These are phyloP conservation scores for Bubo blakistoni DNA, from an alignment of 2,113 vertebrate genomes.

Conservation along the genomic window DNA sequence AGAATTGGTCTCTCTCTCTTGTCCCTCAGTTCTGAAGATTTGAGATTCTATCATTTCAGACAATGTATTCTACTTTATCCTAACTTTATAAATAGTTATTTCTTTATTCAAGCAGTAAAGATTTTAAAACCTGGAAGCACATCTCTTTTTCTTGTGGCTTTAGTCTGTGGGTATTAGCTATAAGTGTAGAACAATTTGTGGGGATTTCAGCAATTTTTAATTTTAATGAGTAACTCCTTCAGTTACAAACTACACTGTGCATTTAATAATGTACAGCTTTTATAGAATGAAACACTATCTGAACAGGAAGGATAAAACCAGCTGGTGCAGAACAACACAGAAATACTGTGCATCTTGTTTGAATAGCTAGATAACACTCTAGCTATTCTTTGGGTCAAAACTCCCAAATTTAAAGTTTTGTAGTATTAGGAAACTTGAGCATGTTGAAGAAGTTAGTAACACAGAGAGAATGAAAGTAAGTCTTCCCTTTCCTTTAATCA, in stretches of 20 bases:
- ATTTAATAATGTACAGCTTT: background rate
- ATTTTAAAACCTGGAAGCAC: background rate
- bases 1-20: background rate
- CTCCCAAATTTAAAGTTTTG: background rate
- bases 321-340: background rate
- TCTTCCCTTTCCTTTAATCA: background rate
- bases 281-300: background rate
- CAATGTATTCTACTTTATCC: background rate
- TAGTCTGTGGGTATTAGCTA: background rate
- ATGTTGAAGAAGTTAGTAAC: background rate
- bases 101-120: background rate
- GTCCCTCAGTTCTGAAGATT: background rate
- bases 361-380: background rate
- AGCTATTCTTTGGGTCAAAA: background rate
- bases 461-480: background rate
- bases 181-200: background rate
- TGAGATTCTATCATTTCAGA: background rate
- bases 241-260: background rate
- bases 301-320: background rate
- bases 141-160: background rate
- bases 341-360: background rate
- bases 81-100: background rate
- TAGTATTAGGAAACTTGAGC: background rate
- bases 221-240: background rate
- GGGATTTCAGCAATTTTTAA: background rate